Evolutionary conservation across 2,888 invertebrate genomes (phyloP).

Genomic region (Pilophorus perplexus): DNA sequence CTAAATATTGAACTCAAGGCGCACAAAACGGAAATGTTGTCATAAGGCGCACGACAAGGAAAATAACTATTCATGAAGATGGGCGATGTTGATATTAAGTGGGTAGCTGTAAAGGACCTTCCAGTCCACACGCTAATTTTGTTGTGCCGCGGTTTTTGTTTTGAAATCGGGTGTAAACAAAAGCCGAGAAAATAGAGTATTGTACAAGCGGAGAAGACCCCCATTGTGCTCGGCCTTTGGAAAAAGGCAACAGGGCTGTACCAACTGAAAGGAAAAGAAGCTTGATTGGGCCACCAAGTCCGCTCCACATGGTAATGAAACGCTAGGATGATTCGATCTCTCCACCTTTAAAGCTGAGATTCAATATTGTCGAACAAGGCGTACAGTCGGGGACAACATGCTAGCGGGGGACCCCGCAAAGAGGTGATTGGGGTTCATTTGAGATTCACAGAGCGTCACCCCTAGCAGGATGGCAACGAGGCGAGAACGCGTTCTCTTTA

Average conservation of each 20-base stretch:
- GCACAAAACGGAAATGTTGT: too few relatives aligned
- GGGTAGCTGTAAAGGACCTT: too few relatives aligned
- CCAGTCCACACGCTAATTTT: too few relatives aligned
- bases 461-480: background rate
- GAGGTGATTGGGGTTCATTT: constrained; percentile 14
- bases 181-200: constrained; percentile 22
- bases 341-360: background rate
- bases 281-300: constrained; percentile 2
- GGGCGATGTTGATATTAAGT: too few relatives aligned
- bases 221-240: background rate
- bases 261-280: constrained; percentile 9
- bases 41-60: too few relatives aligned
- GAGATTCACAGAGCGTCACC: constrained; percentile 10
- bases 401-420: background rate
- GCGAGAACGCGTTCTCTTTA: background rate
- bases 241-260: background rate
- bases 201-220: constrained; percentile 2
- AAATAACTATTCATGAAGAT: too few relatives aligned
- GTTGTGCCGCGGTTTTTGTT: constrained; percentile 6
- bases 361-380: background rate
- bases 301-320: constrained; percentile 12
- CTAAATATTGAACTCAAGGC: too few relatives aligned
- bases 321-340: constrained; percentile 9
- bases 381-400: background rate
- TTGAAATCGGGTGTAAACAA: constrained; percentile 6